Percentiles rank a stretch among this genome's conserved stretches.
These are phyloP conservation scores for Uloborus plumipes DNA, from an alignment of 2,888 invertebrate genomes.

Conservation along the genomic window DNA sequence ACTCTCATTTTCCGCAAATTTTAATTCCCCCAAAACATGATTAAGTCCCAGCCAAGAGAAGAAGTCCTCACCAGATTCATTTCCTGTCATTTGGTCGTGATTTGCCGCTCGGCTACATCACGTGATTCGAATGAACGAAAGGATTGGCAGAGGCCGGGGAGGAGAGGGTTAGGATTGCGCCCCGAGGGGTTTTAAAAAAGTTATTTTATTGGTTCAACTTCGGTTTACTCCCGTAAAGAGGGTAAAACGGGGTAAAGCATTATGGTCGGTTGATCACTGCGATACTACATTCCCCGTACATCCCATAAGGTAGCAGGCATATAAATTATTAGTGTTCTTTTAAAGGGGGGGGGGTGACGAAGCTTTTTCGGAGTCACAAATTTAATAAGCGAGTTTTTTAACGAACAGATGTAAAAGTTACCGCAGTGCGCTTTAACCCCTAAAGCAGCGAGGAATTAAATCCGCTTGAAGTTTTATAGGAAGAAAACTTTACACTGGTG, in stretches of 20 bases:
- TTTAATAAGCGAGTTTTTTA: not conserved
- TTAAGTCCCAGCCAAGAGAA: not conserved
- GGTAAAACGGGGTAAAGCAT: not conserved
- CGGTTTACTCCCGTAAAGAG: not conserved
- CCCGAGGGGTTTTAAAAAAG: slow-evolving; percentile 31
- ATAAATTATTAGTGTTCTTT: no score
- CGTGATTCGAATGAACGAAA: slow-evolving; percentile 31
- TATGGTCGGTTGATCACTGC: no score
- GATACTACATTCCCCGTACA: no score
- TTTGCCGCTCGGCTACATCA: slow-evolving; percentile 47
- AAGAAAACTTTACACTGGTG: no score
- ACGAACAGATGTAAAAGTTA: no score
- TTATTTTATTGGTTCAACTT: not conserved
- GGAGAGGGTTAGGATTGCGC: slow-evolving; percentile 2
- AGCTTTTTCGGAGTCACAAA: not conserved
- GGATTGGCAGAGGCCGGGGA: not conserved
- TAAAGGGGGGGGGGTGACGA: not conserved
- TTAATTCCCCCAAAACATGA: no score
- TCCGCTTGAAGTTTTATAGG: no score
- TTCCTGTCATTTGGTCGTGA: slow-evolving; percentile 39
- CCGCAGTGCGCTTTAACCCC: no score
- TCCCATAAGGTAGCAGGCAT: no score
- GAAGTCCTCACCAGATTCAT: slow-evolving; percentile 34
- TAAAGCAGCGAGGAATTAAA: no score
- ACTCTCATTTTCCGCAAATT: no score